Evolutionary conservation across 2,797 vertebrate genomes (phyloP).

Genomic region (Eremophila alpestris): DNA sequence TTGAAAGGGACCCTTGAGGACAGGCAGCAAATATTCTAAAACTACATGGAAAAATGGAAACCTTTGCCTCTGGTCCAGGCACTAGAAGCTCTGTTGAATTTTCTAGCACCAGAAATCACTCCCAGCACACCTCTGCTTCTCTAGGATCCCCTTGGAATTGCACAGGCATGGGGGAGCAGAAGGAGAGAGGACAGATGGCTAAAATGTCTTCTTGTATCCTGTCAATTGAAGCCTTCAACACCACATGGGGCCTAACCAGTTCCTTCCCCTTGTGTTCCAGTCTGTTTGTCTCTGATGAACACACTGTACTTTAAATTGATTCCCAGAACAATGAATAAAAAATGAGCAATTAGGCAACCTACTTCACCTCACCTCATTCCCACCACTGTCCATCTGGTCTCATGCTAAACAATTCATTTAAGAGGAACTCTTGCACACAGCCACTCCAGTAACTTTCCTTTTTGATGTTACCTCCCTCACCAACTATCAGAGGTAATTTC

Average conservation of each 20-base stretch:
- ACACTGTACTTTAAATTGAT: not conserved
- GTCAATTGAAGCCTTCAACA: not conserved
- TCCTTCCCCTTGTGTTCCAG: not conserved
- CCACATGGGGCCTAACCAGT: not conserved
- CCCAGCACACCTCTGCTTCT: not conserved
- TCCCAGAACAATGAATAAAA: slow-evolving; percentile 6
- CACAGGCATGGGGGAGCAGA: not conserved
- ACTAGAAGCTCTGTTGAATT: not conserved
- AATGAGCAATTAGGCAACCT: not conserved
- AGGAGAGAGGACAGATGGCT: not conserved
- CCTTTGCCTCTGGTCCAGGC: not conserved
- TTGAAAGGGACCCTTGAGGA: not conserved
- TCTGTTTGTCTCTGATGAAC: slow-evolving; percentile 12
- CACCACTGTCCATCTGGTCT: not conserved
- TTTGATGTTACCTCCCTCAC: not conserved
- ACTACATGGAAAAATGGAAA: not conserved
- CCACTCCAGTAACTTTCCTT: not conserved
- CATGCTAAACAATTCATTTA: not conserved
- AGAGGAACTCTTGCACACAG: not conserved
- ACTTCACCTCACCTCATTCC: not conserved
- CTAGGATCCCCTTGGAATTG: not conserved
- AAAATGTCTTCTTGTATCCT: not conserved
- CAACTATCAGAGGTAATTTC: not conserved
- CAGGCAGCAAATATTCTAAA: not conserved
- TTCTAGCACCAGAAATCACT: not conserved